A percentile compares a stretch with the other conserved stretches of the same genome.
Conservation (phyloP, 2,797 vertebrate species). For the Channallabes apus region DNA sequence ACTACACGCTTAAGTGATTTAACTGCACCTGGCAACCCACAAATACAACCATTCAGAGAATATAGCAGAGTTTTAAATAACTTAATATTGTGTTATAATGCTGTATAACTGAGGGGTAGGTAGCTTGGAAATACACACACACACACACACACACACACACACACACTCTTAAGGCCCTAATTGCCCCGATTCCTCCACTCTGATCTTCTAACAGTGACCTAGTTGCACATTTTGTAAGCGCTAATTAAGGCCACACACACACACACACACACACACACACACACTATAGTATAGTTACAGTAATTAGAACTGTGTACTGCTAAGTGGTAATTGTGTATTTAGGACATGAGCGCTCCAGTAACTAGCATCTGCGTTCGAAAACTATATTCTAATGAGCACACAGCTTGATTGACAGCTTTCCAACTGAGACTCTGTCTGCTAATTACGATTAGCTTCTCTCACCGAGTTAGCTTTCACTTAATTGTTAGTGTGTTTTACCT, state of each 20-base stretch:
- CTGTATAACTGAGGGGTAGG: too few relatives aligned
- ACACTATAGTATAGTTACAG: background rate
- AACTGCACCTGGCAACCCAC: background rate
- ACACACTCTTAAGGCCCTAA: background rate
- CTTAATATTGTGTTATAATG: background rate
- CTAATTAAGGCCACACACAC: background rate
- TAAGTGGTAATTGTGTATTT: background rate
- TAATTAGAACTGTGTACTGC: background rate
- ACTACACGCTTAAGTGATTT: background rate
- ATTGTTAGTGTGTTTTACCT: background rate
- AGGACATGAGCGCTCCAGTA: background rate
- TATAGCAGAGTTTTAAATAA: too few relatives aligned
- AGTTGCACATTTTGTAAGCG: background rate
- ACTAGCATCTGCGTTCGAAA: background rate
- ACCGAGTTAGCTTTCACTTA: background rate
- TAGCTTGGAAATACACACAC: background rate
- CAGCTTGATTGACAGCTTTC: background rate
- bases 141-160: background rate
- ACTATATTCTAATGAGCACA: background rate
- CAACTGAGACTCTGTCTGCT: background rate
- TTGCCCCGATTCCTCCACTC: background rate
- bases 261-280: too few relatives aligned
- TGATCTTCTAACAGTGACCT: conserved; percentile 9
- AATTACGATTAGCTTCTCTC: background rate
- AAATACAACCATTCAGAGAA: background rate